Evolutionary conservation across 2,888 invertebrate species (phyloP).

Genomic region (Hipparchia semele): DNA sequence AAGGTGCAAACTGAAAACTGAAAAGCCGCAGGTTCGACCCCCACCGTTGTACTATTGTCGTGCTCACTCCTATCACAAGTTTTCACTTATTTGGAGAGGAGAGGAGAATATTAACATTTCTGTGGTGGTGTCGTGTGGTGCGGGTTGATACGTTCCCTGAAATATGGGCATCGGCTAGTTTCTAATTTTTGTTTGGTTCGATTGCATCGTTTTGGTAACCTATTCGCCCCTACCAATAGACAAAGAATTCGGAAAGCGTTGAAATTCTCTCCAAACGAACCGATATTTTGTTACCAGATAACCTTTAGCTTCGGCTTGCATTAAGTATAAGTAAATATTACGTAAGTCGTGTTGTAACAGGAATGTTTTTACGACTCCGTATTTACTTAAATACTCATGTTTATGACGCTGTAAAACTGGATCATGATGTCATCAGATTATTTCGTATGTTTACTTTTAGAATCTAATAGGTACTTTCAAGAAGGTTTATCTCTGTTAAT

Average conservation of each 20-base stretch:
- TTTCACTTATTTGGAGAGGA: too few species aligned
- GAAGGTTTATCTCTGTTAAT: slow-evolving; percentile 1
- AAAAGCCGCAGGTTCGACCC: too few species aligned
- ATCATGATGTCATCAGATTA: slow-evolving; percentile 16
- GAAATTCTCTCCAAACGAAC: slow-evolving; percentile 16
- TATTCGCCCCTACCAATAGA: slow-evolving; percentile 1
- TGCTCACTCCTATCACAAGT: too few species aligned
- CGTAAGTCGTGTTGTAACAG: slow-evolving; percentile 8
- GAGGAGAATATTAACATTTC: too few species aligned
- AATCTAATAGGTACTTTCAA: background rate
- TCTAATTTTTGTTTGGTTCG: too few species aligned
- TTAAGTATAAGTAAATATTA: slow-evolving; percentile 20
- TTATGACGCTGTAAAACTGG: slow-evolving; percentile 24
- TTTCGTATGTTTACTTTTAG: slow-evolving; percentile 17
- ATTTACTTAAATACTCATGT: slow-evolving; percentile 25
- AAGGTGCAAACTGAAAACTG: too few species aligned
- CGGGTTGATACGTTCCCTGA: too few species aligned
- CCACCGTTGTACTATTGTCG: too few species aligned
- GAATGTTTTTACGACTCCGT: slow-evolving; percentile 21
- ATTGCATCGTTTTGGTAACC: background rate
- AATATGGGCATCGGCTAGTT: too few species aligned
- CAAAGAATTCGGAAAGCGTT: slow-evolving; percentile 9
- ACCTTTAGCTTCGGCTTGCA: slow-evolving; percentile 20
- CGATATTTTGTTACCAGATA: slow-evolving; percentile 28
- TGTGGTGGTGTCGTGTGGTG: too few species aligned